Conservation (phyloP, 2,888 invertebrate genomes). For the Pristionchus entomophagus region DNA sequence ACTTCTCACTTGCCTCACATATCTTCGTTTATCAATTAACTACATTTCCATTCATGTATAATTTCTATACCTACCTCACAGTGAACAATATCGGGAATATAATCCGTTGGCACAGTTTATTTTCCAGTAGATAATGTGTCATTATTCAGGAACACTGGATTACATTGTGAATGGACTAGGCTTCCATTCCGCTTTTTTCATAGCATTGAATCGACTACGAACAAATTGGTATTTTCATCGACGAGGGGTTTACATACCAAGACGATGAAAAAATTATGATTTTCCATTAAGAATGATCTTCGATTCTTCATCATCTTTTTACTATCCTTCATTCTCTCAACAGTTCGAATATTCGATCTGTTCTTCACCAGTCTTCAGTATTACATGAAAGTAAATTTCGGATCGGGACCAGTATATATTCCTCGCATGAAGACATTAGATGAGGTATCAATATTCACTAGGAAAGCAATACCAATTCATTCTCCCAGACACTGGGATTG, state of each 20-base stretch:
- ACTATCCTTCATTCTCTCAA: not conserved
- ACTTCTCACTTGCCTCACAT: not conserved
- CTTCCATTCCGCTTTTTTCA: not conserved
- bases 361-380: not conserved
- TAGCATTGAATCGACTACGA: not conserved
- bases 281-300: not conserved
- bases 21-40: not conserved
- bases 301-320: not conserved
- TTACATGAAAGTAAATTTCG: not conserved
- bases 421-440: not conserved
- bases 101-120: not conserved
- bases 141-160: not conserved
- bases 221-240: constrained; percentile 1
- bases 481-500: not conserved
- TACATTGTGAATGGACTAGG: not conserved
- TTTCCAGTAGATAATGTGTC: not conserved
- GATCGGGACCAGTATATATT: not conserved
- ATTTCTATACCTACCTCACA: not conserved
- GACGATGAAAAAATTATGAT: not conserved
- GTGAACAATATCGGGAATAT: not conserved
- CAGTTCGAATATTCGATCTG: not conserved
- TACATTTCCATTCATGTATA: not conserved
- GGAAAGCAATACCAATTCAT: no score
- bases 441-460: not conserved
- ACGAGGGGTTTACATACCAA: not conserved